Conservation (phyloP, 2,797 vertebrate genomes). For the Oryzias dopingdopingensis region DNA sequence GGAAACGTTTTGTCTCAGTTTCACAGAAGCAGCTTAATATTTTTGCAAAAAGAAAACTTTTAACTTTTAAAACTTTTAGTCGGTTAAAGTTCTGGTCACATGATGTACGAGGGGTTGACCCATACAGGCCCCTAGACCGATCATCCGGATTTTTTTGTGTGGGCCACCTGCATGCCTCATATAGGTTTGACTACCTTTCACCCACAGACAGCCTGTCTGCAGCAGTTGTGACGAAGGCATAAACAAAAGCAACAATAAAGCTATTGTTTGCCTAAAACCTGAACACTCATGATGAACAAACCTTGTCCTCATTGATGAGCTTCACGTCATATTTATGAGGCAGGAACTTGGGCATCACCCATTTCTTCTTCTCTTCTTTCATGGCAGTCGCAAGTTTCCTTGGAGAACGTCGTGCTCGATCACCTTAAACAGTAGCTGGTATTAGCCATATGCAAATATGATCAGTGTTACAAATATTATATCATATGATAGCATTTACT, state of each 20-base stretch:
- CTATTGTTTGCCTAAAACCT: not conserved
- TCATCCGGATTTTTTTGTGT: too few species aligned
- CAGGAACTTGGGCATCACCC: slow-evolving; percentile 96
- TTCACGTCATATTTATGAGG: slow-evolving; percentile 97
- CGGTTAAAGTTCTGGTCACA: not conserved
- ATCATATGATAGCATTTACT: slow-evolving; percentile 75
- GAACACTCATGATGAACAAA: slow-evolving; percentile 52
- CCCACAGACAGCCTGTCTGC: too few species aligned
- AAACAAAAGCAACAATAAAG: not conserved
- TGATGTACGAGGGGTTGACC: too few species aligned
- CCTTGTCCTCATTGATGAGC: slow-evolving; percentile 94
- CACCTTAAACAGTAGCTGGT: slow-evolving; percentile 69
- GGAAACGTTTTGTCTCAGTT: not conserved
- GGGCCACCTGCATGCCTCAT: too few species aligned
- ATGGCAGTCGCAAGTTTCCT: slow-evolving; percentile 90
- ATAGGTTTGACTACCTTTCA: too few species aligned
- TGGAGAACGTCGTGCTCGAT: slow-evolving; percentile 92
- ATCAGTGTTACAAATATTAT: not conserved
- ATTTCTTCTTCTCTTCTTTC: slow-evolving; percentile 95
- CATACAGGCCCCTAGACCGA: too few species aligned
- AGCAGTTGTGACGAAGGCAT: too few species aligned
- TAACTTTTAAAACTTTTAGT: not conserved
- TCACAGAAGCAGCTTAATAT: not conserved
- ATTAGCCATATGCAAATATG: not conserved
- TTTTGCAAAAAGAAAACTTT: too few species aligned